Base-by-base conservation (phyloP, 2,113 vertebrate species). In the Urocynchramus pylzowi region DNA sequence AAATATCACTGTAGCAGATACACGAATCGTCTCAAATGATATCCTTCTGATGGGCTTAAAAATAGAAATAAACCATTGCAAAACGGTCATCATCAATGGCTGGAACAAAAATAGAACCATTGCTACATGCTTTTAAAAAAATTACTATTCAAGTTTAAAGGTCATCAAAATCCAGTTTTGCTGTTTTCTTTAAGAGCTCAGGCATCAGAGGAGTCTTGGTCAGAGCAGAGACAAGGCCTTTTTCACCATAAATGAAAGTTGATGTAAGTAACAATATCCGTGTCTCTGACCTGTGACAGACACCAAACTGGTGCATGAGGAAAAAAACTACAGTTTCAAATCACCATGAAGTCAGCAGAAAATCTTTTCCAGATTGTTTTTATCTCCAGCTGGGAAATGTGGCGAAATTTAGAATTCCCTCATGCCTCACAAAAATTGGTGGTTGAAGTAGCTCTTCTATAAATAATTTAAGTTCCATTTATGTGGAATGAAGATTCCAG, bases 11-110 rank as follows among this genome's bases (percentile, higher is more conserved):
- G 39, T 5, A 75, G 76, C 68, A 87, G 68, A 54, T 45, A 75
- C 64, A 70, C 0, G 0, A 47, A 39, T 54, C 0, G 0, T 77
- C 73, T 90, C 42, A 41, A 75, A 71, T 64, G 47, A 22, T 30
- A 31, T 50, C 52, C 80, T 73, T 69, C 70, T 81, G 73, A 68
- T 41, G 69, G 56, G 42, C 56, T 93, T 87, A 81, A 74, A 88
- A 91, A 74, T 59, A 45, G 76, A 84, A 95, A 42, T 37, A 54
- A 70, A 67, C 39, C 11, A 19, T 47, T 7, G 1, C 35, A 59
- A 41, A 84, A 33, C 1, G 1, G 23, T 27, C 39, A 70, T 41
- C 44, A 64, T 54, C 60, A 42, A 13, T 7, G 39, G 27, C 84
- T 91, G 56, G 52, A 41, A 54, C 11, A 52, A 67, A 87, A 84